phyloP scores from a whole-genome alignment of 2,797 vertebrate species.

The Diplodus puntazzo region DNA sequence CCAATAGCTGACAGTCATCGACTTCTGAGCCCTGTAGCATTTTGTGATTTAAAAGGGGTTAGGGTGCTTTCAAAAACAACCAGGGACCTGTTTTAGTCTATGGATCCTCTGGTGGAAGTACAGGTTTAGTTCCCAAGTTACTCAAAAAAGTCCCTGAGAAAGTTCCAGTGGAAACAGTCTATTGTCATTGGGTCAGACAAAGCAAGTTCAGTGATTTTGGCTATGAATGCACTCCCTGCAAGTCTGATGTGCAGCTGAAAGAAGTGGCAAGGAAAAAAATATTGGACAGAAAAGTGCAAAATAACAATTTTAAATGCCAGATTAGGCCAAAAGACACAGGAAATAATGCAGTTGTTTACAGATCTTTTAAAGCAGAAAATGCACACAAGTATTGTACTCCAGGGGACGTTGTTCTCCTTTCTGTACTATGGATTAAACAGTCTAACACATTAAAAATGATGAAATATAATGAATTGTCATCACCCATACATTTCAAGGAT shows the following conservation, averaged over 20 bases:
- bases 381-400: background rate
- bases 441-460: background rate
- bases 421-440: background rate
- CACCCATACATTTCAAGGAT: background rate
- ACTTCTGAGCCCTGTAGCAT: too few relatives aligned
- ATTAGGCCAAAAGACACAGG: too few relatives aligned
- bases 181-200: slow-evolving; percentile 3
- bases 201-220: background rate
- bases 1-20: too few relatives aligned
- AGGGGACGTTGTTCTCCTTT: background rate
- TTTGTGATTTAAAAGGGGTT: too few relatives aligned
- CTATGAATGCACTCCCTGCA: background rate
- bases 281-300: background rate
- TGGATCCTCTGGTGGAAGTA: background rate
- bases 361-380: background rate
- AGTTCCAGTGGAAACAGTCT: background rate
- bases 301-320: background rate
- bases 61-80: too few relatives aligned
- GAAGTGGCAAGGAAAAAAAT: background rate
- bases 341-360: background rate
- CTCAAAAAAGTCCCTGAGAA: background rate
- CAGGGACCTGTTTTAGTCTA: background rate
- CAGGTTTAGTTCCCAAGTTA: background rate
- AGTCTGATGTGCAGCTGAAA: background rate
- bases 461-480: background rate